Percentiles rank a stretch among this genome's conserved stretches.
These are phyloP conservation scores for Microcebus ravelobensis DNA, from an alignment of 2,113 vertebrate genomes.

Conservation along the genomic window DNA sequence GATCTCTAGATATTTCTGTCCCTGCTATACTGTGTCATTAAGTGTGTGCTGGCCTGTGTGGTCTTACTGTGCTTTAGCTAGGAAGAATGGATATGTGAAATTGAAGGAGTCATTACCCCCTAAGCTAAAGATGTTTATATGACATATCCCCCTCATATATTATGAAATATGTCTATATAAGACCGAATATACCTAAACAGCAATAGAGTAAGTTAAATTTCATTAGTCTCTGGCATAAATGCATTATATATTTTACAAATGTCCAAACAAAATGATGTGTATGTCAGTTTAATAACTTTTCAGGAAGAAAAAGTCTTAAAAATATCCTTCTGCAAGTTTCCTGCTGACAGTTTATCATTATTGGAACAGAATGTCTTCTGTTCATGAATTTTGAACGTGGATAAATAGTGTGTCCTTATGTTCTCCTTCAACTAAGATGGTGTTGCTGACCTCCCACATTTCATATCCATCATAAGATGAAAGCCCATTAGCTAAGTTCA, in stretches of 20 bases:
- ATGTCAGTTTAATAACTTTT: slow-evolving; percentile 70
- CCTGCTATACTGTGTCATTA: not conserved
- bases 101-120: not conserved
- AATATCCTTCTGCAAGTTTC: slow-evolving; percentile 71
- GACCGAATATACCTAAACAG: not conserved
- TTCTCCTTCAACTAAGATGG: slow-evolving; percentile 75
- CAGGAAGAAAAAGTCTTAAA: slow-evolving; percentile 68
- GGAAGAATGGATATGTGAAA: not conserved
- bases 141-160: not conserved
- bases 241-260: slow-evolving; percentile 78
- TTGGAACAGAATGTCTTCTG: slow-evolving; percentile 76
- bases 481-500: slow-evolving; percentile 55
- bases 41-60: not conserved
- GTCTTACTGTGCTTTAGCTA: not conserved
- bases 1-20: not conserved
- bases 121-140: not conserved
- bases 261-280: slow-evolving; percentile 75
- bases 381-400: slow-evolving; percentile 68
- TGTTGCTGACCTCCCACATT: slow-evolving; percentile 9
- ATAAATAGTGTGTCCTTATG: slow-evolving; percentile 75
- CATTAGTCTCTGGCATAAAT: slow-evolving; percentile 67
- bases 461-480: slow-evolving; percentile 65
- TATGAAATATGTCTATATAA: not conserved
- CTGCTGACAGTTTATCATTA: slow-evolving; percentile 71
- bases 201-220: slow-evolving; percentile 58